Conservation (phyloP, 1,140 invertebrate species). For the Megathymus violae region DNA sequence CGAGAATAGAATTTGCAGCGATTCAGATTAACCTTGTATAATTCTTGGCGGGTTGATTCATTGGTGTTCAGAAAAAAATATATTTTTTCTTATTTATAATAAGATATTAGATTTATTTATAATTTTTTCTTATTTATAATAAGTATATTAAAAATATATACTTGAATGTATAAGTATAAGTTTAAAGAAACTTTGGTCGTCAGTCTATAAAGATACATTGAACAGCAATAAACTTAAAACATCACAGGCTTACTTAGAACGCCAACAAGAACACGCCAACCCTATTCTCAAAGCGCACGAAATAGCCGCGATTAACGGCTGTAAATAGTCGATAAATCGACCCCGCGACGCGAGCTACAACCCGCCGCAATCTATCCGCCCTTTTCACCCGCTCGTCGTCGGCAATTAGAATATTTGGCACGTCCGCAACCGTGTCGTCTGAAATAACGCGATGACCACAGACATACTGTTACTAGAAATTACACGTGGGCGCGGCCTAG, state of each 20-base stretch:
- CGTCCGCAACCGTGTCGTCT: slow-evolving; percentile 38
- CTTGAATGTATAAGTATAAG: too few relatives aligned
- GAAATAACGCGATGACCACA: slow-evolving; percentile 25
- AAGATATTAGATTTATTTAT: too few relatives aligned
- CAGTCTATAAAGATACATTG: slow-evolving; percentile 5
- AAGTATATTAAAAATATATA: too few relatives aligned
- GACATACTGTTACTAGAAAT: background rate
- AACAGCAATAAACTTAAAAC: slow-evolving; percentile 35
- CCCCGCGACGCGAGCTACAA: slow-evolving; percentile 8
- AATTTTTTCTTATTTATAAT: too few relatives aligned
- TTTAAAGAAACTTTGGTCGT: too few relatives aligned
- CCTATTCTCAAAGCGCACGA: slow-evolving; percentile 40
- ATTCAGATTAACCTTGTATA: too few relatives aligned
- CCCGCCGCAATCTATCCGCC: slow-evolving; percentile 36
- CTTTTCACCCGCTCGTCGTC: slow-evolving; percentile 40
- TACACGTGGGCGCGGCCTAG: background rate
- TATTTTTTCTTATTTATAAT: too few relatives aligned
- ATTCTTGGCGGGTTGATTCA: too few relatives aligned
- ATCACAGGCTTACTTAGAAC: slow-evolving; percentile 24
- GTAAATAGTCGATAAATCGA: slow-evolving; percentile 47
- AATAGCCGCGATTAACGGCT: slow-evolving; percentile 41
- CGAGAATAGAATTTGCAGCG: too few relatives aligned
- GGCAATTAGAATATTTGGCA: slow-evolving; percentile 55
- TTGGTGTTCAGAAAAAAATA: too few relatives aligned
- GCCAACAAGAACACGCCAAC: slow-evolving; percentile 22